These are phyloP conservation scores for Beroe forskalii DNA, from an alignment of 37 sponge, comb jelly and placozoan genomes.

Conservation along the genomic window DNA sequence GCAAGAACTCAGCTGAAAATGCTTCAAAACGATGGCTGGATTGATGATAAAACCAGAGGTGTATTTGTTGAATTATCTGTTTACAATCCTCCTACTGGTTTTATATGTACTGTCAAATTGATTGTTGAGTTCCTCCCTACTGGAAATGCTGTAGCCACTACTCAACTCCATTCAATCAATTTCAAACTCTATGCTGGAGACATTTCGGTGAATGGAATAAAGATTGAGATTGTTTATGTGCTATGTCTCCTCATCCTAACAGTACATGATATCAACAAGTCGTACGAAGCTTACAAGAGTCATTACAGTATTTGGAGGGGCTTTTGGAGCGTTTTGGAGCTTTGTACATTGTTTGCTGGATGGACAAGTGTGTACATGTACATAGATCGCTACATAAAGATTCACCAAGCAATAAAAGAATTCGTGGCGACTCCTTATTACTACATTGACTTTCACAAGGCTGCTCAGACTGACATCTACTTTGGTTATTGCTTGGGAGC, in stretches of 20 bases:
- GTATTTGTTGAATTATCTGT: constrained; percentile 50
- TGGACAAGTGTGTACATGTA: constrained; percentile 40
- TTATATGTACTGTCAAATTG: constrained; percentile 31
- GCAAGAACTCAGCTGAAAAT: neutral
- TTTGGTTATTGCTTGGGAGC: constrained; percentile 37
- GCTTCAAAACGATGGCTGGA: constrained; percentile 10
- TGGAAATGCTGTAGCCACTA: neutral
- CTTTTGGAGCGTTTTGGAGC: constrained; percentile 24
- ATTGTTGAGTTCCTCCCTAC: constrained; percentile 41
- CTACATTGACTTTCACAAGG: constrained; percentile 20
- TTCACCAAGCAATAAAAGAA: constrained; percentile 9
- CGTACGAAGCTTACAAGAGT: neutral
- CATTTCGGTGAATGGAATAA: neutral
- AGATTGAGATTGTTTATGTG: neutral
- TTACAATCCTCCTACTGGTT: constrained; percentile 48
- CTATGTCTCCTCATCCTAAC: constrained; percentile 6
- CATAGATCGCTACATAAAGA: neutral
- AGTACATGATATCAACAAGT: neutral
- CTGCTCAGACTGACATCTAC: constrained; percentile 27
- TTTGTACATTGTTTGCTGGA: neutral
- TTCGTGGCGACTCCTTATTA: constrained; percentile 37
- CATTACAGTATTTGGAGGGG: constrained; percentile 23
- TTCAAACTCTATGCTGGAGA: neutral
- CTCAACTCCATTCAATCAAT: constrained; percentile 25
- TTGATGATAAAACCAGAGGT: neutral